Base-by-base conservation (phyloP, 1,140 invertebrate genomes). In the Euwallacea fornicatus region DNA sequence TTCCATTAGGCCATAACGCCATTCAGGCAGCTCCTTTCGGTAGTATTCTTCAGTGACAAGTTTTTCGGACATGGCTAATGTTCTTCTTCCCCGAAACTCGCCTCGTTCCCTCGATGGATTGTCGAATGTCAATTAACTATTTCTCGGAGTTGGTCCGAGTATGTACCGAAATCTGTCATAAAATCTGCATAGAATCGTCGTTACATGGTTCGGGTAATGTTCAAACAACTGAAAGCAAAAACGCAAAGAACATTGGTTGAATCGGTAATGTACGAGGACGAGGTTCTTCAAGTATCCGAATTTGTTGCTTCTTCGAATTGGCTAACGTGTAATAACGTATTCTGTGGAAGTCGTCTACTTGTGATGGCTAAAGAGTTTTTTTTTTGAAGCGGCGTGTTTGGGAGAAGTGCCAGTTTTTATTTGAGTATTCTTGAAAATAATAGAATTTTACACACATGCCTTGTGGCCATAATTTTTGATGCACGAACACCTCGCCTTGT, bases 121-220 rank as follows among this genome's bases (percentile, higher is more conserved):
- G 55, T 61, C 69, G 69, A 70, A 70, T 70, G 61, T 70, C 69
- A 70, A 70, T 70, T 70, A 70, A 64, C 69, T 70, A 70, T 63
- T 70, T 70, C 69, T 70, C 54, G 50, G 69, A 70, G 50, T 62
- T 53, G 43, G 46, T 21, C 53, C 21, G 43, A 11, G 61, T 65
- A 59, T 44, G 61, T 64, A 64, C 61, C 61, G 62, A 64, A 70
- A 64, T 63, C 54, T 70, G 61, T 70, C 60, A 70, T 70, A 64
- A 70, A 70, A 70, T 70, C 69, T 70, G 61, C 69, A 70, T 70
- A 70, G 69, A 70, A 64, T 65, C 69, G 69, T 70, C 69, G 54
- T 70, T 70, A 70, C 67, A 6, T 7, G 54, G 59, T 69, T 54
- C 50, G n/a, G 13, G 67, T 69, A 63, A 54, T 62, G 46, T 47